Conservation (phyloP, 2,797 vertebrate species). For the Phylloscopus collybita region DNA sequence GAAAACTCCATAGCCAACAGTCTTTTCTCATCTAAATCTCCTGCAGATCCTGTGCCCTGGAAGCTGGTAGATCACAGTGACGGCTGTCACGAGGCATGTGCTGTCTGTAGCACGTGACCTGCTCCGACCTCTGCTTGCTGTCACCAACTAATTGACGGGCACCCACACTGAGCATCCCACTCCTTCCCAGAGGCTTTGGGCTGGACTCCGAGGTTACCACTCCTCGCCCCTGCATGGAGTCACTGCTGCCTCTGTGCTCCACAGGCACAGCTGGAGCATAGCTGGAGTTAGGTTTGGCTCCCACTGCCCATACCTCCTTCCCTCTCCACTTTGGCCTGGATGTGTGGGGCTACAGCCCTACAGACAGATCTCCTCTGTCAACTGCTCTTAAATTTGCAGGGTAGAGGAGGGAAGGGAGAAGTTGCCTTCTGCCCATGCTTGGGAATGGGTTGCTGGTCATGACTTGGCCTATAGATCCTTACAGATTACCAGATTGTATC, state of each 20-base stretch:
- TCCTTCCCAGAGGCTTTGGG: background rate
- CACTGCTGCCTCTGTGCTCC: background rate
- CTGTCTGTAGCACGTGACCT: rapidly evolving
- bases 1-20: background rate
- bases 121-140: background rate
- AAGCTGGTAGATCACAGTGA: too few species aligned
- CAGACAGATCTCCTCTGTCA: background rate
- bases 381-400: rapidly evolving
- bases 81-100: rapidly evolving
- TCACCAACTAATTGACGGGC: background rate
- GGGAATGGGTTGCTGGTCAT: background rate
- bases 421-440: background rate
- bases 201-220: background rate
- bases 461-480: background rate
- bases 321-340: background rate
- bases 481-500: background rate
- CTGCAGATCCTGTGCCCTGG: background rate
- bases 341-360: background rate
- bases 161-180: too few species aligned
- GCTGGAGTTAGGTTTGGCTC: rapidly evolving
- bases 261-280: background rate
- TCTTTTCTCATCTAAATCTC: background rate
- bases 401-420: background rate
- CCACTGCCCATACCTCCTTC: rapidly evolving
- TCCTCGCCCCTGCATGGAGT: background rate